A percentile compares a stretch with the other conserved stretches of the same genome.
Conservation (phyloP, 2,888 invertebrate genomes). For the Punctoribates punctum region DNA sequence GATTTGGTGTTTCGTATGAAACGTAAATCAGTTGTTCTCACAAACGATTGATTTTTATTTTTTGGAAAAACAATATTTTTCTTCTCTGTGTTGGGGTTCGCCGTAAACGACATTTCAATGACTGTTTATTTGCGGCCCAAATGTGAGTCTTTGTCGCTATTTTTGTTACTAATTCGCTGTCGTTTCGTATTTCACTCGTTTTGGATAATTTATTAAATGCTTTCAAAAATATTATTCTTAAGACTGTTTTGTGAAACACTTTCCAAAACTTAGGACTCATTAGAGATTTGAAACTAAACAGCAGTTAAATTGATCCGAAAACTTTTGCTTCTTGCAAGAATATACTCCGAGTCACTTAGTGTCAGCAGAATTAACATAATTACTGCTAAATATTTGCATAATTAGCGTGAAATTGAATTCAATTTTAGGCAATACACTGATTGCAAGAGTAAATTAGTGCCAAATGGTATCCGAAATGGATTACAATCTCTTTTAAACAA, state of each 20-base stretch:
- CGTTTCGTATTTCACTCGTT: not conserved
- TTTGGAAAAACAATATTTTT: not conserved
- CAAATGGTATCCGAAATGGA: not conserved
- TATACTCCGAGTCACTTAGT: not conserved
- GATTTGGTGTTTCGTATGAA: not conserved
- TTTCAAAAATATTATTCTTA: slow-evolving; percentile 9
- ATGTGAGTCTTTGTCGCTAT: not conserved
- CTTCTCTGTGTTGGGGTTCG: not conserved
- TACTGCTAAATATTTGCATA: not conserved
- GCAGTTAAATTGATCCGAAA: no score
- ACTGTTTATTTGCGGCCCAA: not conserved
- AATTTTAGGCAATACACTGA: not conserved
- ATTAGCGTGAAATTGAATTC: slow-evolving; percentile 28
- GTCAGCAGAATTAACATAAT: slow-evolving; percentile 23
- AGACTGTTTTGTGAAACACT: not conserved
- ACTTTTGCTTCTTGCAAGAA: not conserved
- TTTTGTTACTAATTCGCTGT: not conserved
- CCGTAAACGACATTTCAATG: not conserved
- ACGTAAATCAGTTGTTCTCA: not conserved
- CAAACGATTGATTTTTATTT: not conserved
- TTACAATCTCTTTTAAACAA: slow-evolving; percentile 3
- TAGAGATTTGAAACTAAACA: not conserved
- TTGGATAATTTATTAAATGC: slow-evolving; percentile 17
- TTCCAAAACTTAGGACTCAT: not conserved
- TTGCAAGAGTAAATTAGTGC: slow-evolving; percentile 17